Percentiles rank a stretch among this genome's conserved stretches.
Conservation (phyloP, 1,140 invertebrate genomes). For the Lasaia peninsularis region DNA sequence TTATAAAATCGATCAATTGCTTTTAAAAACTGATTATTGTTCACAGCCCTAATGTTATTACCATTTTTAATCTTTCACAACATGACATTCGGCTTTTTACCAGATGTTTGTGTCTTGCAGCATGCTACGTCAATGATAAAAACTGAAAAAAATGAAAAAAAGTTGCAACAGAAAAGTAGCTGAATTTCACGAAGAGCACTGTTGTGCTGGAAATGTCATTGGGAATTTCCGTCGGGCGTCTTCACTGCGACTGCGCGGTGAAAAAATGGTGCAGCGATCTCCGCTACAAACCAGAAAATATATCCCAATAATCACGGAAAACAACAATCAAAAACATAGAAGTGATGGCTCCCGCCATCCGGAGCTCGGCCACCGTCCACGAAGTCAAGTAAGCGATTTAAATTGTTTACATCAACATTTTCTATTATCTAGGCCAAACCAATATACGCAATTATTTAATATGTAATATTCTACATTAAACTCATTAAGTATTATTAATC, state of each 20-base stretch:
- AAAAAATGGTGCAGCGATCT: slow-evolving; percentile 74
- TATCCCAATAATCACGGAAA: slow-evolving; percentile 74
- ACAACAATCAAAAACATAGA: slow-evolving; percentile 56
- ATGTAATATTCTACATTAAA: background rate
- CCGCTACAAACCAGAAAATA: slow-evolving; percentile 67
- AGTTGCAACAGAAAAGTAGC: slow-evolving; percentile 59
- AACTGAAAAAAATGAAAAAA: slow-evolving; percentile 65
- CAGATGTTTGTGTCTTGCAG: slow-evolving; percentile 57
- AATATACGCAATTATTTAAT: background rate
- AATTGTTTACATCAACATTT: slow-evolving; percentile 11
- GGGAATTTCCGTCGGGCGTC: slow-evolving; percentile 68
- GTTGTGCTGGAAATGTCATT: slow-evolving; percentile 66
- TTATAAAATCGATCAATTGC: too few species aligned
- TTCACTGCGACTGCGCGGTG: slow-evolving; percentile 75
- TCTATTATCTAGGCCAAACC: slow-evolving; percentile 14
- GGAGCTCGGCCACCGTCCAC: slow-evolving; percentile 62
- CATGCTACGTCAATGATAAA: slow-evolving; percentile 57
- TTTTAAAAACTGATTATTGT: too few species aligned
- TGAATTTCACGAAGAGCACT: slow-evolving; percentile 67
- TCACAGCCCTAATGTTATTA: too few species aligned
- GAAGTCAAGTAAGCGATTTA: slow-evolving; percentile 60
- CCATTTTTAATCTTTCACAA: background rate
- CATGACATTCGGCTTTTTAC: slow-evolving; percentile 17
- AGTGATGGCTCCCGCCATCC: slow-evolving; percentile 62
- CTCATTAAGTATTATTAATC: background rate